Evolutionary conservation across 2,888 invertebrate species (phyloP).

Genomic region (Cinara cedri): DNA sequence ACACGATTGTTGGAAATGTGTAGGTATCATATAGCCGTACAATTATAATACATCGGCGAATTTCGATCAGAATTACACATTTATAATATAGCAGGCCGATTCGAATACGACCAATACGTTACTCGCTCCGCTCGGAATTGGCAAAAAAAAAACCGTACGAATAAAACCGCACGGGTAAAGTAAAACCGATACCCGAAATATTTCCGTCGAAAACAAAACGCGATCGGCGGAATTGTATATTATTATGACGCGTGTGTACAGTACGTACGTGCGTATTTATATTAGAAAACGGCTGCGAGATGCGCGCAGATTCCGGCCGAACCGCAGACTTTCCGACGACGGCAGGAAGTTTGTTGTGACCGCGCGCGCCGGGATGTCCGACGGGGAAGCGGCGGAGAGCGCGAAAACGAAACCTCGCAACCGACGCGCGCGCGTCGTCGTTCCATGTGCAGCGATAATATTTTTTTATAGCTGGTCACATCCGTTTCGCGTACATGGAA

Average conservation of each 20-base stretch:
- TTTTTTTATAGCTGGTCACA: constrained; percentile 22
- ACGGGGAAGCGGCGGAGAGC: neutral
- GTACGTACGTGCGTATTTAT: neutral
- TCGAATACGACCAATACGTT: too few species aligned
- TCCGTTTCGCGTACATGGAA: constrained; percentile 52
- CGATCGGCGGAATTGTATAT: neutral
- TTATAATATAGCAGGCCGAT: too few species aligned
- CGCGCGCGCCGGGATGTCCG: constrained; percentile 7
- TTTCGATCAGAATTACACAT: too few species aligned
- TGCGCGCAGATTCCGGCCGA: neutral
- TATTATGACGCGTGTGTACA: neutral
- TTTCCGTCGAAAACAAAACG: neutral
- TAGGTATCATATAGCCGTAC: too few species aligned
- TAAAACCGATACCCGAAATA: too few species aligned
- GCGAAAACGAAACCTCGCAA: constrained; percentile 7
- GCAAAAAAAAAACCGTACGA: too few species aligned
- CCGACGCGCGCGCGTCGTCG: neutral
- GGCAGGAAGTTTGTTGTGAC: constrained; percentile 24
- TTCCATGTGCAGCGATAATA: constrained; percentile 8
- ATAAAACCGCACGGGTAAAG: too few species aligned
- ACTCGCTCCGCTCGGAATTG: too few species aligned
- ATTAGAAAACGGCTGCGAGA: neutral
- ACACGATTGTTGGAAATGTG: too few species aligned
- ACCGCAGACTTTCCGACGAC: constrained; percentile 4
- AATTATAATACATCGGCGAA: too few species aligned